Percentiles rank a stretch among this genome's conserved stretches.
phyloP scores from a whole-genome alignment of 92 coral and sea anemone species.

The Epizoanthus scotinus region DNA sequence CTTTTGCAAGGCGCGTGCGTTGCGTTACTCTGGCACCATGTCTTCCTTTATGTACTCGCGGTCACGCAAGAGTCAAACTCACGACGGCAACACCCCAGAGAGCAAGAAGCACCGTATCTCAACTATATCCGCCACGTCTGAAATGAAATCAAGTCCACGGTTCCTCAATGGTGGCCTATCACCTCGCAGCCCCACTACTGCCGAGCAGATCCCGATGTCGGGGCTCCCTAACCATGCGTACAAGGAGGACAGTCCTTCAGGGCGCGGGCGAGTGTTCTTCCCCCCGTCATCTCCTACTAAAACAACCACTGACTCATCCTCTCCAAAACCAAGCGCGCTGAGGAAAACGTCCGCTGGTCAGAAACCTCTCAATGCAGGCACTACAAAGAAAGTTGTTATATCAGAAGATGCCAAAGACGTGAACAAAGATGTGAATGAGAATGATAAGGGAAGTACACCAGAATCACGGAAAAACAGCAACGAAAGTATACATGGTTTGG shows the following conservation, averaged over 20 bases:
- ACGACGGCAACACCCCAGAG: conserved; percentile 47
- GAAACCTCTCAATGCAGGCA: conserved; percentile 26
- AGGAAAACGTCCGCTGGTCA: conserved; percentile 27
- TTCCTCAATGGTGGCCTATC: background rate
- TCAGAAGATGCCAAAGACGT: conserved; percentile 10
- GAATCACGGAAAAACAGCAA: conserved; percentile 10
- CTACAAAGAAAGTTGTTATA: conserved; percentile 33
- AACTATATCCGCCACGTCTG: conserved; percentile 47
- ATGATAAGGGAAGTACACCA: background rate
- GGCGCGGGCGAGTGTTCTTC: conserved; percentile 24
- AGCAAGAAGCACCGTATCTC: conserved; percentile 53
- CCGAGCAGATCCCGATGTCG: conserved; percentile 20
- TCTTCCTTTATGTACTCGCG: conserved; percentile 82
- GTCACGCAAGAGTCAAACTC: conserved; percentile 67
- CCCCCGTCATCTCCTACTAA: conserved; percentile 25
- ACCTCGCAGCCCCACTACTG: background rate
- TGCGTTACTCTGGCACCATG: conserved; percentile 81
- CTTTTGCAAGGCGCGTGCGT: conserved; percentile 77
- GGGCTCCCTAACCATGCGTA: conserved; percentile 24
- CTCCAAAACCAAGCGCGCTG: conserved; percentile 24
- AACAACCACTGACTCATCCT: background rate
- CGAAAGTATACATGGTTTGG: conserved; percentile 19
- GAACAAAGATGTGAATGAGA: background rate
- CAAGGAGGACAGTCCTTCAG: conserved; percentile 5
- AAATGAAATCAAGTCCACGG: conserved; percentile 14